Base-by-base conservation (phyloP, 2,113 vertebrate species). In the Natator depressus region DNA sequence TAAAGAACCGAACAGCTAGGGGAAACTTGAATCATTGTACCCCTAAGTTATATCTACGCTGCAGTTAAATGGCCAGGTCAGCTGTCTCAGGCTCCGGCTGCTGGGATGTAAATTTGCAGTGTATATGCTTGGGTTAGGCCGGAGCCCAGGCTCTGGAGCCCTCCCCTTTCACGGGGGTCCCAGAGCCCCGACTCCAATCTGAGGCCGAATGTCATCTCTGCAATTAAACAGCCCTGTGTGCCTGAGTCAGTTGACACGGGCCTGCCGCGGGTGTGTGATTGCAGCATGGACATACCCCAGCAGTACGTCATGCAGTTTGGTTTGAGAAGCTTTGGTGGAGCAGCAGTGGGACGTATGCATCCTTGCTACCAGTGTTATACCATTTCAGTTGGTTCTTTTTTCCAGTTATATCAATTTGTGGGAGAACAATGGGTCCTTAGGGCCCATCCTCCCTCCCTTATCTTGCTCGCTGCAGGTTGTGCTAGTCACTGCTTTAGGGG, bases 311-410 rank as follows among this genome's bases (percentile, higher is more conserved):
- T 69, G 62, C 62, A 69, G 62, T 35, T 69, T 69, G 35, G 35
- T 17, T 69, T 59, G 38, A 47, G 50, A 69, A 76, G 88, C 91
- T 31, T 49, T 94, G 85, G 69, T 94, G 90, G 49, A 96, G 62
- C 5, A 85, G 25, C 59, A 82, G 86, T 46, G 75, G 49, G 35
- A 35, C 84, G 9, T 91, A 87, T 91, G 54, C 55, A 80, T 84
- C 49, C 20, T 89, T 91, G 13, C 82, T 93, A 93, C 85, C 78
- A 53, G 84, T 95, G 95, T 72, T 80, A 69, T 86, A 96, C 85
- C 11, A 9, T 35, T 96, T 92, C 85, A 94, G 82, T 55, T 86
- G 78, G 84, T 50, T 88, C 38, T 93, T 2, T 69, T 90, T 84
- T 96, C 72, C 20, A 87, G 82, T 88, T 89, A 46, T 20, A 84